Evolutionary conservation across 2,888 invertebrate species (phyloP), one percentile per base, ranked within the genome.

Genomic region (Neoaliturus tenellus): DNA sequence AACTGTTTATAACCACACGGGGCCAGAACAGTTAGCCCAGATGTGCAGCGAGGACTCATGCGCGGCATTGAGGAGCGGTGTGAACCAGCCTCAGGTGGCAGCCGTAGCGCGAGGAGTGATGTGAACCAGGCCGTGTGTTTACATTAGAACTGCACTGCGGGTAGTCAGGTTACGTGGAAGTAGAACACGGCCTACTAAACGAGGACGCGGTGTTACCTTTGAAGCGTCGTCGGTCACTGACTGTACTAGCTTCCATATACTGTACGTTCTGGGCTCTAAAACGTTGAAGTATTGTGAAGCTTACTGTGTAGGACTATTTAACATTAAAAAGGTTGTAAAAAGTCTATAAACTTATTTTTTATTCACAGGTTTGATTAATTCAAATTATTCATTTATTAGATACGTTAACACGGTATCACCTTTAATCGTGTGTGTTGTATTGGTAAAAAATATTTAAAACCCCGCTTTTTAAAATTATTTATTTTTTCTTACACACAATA

Each of bases 81-180:
- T 62, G 55, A 55, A 55, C 55, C 55, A 4, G 55, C 55, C 55
- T 55, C 25, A 55, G 55, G 55, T 48, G 48, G n/a, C n/a, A n/a
- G n/a, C n/a, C 48, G 14, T 3, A 14, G 17, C 3, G 5, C 17
- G 48, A 48, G 5, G 48, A 48, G 5, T 48, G 48, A 48, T 55
- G 55, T 55, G 62, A 62, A 62, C 62, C 62, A 62, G 62, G 62
- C 62, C 62, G 62, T 31, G 62, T 62, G 62, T 62, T 62, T 62
- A 62, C 62, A 62, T 62, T 62, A 62, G 23, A 20, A 20, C 51
- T 51, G 23, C 51, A 20, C 51, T 51, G 51, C 62, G 62, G 62
- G 62, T 62, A 62, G 62, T 62, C 62, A 28, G 62, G 62, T 62
- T 62, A 62, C 62, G 62, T 28, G 25, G 20, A 62, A 62, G 62